Conservation (phyloP, 1,140 invertebrate genomes). For the Drosophila gunungcola region DNA sequence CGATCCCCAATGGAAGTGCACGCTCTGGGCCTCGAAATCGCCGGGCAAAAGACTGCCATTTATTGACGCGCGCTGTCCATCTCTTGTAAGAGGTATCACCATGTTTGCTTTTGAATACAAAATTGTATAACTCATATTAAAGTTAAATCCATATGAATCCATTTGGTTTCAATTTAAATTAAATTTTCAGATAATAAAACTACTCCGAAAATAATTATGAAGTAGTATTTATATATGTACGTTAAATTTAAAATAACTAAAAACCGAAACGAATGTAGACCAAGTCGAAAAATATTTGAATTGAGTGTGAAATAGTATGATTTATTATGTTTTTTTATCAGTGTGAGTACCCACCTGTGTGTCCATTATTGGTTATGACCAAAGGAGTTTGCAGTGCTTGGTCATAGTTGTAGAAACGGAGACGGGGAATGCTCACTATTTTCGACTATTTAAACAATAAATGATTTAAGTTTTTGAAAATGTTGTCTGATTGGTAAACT, state of each 20-base stretch:
- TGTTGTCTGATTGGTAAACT: slow-evolving; percentile 5
- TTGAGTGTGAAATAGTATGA: too few relatives aligned
- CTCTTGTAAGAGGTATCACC: slow-evolving; percentile 35
- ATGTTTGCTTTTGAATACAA: slow-evolving; percentile 44
- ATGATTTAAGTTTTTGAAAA: neutral
- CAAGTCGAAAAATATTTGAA: too few relatives aligned
- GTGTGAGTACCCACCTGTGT: slow-evolving; percentile 46
- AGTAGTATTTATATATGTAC: too few relatives aligned
- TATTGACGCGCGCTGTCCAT: slow-evolving; percentile 86
- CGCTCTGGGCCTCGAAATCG: slow-evolving; percentile 87
- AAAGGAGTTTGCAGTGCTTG: slow-evolving; percentile 43
- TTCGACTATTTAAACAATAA: slow-evolving; percentile 8
- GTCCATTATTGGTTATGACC: slow-evolving; percentile 58
- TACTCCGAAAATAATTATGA: too few relatives aligned
- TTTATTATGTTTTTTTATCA: too few relatives aligned
- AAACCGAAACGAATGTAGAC: too few relatives aligned
- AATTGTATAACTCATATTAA: too few relatives aligned
- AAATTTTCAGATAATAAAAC: neutral
- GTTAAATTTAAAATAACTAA: too few relatives aligned
- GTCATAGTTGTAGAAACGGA: slow-evolving; percentile 58
- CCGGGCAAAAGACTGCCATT: slow-evolving; percentile 87
- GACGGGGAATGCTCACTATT: slow-evolving; percentile 18
- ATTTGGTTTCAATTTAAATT: too few relatives aligned
- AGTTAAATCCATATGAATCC: too few relatives aligned
- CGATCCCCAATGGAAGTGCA: slow-evolving; percentile 89